Conservation (phyloP, 2,113 vertebrate species). For the Cebus imitator region DNA sequence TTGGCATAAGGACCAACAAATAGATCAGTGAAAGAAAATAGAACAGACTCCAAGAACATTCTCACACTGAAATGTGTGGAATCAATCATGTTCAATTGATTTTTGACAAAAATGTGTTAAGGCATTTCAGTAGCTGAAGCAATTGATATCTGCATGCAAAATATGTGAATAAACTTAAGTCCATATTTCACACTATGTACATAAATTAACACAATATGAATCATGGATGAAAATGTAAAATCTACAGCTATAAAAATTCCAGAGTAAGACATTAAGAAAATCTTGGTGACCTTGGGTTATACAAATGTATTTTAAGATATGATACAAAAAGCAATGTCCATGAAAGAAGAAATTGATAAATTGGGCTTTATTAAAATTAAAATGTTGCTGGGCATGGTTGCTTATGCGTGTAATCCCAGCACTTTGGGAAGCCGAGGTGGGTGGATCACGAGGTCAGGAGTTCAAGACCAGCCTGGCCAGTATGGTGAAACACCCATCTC, state of each 20-base stretch:
- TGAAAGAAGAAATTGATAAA: not conserved
- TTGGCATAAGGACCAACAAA: not conserved
- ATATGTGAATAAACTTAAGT: not conserved
- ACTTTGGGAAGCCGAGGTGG: too few relatives aligned
- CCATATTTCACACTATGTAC: not conserved
- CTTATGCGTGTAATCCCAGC: too few relatives aligned
- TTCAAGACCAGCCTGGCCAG: too few relatives aligned
- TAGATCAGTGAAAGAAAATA: not conserved
- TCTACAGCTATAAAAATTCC: not conserved
- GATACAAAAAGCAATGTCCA: not conserved
- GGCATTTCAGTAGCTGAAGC: not conserved
- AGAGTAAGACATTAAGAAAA: not conserved
- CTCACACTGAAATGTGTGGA: not conserved
- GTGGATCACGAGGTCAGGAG: too few relatives aligned
- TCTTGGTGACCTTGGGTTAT: not conserved
- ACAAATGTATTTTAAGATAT: not conserved
- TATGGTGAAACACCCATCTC: too few relatives aligned
- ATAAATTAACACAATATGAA: not conserved
- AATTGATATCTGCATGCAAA: not conserved
- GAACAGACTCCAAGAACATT: not conserved
- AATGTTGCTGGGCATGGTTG: too few relatives aligned
- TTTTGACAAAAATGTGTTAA: not conserved
- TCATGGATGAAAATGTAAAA: not conserved
- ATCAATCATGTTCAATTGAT: not conserved
- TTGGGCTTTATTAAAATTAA: not conserved